Evolutionary conservation across 2,888 invertebrate genomes (phyloP).

Genomic region (Temnothorax ravouxi): DNA sequence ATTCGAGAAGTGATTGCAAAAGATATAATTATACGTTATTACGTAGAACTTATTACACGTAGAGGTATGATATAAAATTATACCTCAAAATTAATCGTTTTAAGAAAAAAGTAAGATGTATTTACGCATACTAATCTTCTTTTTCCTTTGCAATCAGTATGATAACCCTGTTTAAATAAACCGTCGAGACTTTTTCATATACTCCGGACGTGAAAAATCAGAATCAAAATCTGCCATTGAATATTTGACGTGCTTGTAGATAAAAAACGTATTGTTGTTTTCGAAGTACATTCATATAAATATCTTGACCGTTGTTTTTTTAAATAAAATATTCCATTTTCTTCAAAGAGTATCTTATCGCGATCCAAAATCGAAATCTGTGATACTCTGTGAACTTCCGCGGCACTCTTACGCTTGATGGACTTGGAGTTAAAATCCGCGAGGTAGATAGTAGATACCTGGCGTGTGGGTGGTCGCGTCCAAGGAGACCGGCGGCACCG

Average conservation of each 20-base stretch:
- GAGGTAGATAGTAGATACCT: slow-evolving; percentile 80
- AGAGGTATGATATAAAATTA: background rate
- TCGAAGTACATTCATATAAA: background rate
- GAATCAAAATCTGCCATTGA: background rate
- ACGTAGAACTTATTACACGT: background rate
- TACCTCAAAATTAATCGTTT: background rate
- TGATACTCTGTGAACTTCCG: background rate
- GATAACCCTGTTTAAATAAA: background rate
- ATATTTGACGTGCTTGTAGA: background rate
- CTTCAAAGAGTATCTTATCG: background rate
- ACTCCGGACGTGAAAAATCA: background rate
- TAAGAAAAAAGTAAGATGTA: background rate
- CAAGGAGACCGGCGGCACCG: slow-evolving; percentile 82
- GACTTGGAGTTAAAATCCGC: background rate
- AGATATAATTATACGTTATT: slow-evolving; percentile 7
- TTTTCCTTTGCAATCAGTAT: background rate
- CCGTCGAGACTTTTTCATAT: background rate
- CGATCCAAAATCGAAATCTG: background rate
- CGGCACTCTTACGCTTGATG: background rate
- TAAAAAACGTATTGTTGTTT: background rate
- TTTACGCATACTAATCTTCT: background rate
- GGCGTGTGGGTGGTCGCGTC: slow-evolving; percentile 85
- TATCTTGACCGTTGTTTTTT: background rate
- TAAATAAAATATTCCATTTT: background rate
- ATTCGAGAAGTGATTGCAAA: background rate